Evolutionary conservation across 92 coral and sea anemone species (phyloP).

Genomic region (Phenganax stokvisi): DNA sequence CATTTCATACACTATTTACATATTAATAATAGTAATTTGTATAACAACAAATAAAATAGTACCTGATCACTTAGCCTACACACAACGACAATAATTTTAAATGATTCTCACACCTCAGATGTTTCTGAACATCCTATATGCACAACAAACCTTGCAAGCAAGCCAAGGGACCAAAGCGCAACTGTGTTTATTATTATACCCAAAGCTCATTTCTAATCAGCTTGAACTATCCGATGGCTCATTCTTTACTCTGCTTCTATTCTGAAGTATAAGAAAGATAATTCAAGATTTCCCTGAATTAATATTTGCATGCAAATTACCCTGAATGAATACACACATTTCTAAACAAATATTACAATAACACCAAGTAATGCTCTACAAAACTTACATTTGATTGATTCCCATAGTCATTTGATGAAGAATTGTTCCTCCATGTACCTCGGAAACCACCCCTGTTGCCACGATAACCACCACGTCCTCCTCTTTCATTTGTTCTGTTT

Average conservation of each 20-base stretch:
- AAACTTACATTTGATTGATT: conserved; percentile 22
- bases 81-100: conserved; percentile 8
- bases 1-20: conserved; percentile 41
- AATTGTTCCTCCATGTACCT: conserved; percentile 48
- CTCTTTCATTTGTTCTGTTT: conserved; percentile 49
- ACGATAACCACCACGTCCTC: conserved; percentile 52
- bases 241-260: conserved; percentile 6
- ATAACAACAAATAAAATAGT: conserved; percentile 32
- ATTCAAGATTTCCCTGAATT: not conserved
- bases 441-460: conserved; percentile 61
- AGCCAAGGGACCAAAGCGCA: conserved; percentile 5
- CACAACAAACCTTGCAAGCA: conserved; percentile 20
- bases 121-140: not conserved
- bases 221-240: conserved; percentile 10
- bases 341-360: not conserved
- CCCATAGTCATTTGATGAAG: not conserved
- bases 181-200: not conserved
- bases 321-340: too few relatives aligned
- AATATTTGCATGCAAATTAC: too few relatives aligned
- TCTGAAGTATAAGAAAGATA: conserved; percentile 1
- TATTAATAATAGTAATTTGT: conserved; percentile 10
- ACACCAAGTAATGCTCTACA: not conserved
- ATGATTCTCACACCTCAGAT: not conserved
- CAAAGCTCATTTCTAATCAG: not conserved
- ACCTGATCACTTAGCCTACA: conserved; percentile 30